phyloP scores from a whole-genome alignment of 2,888 invertebrate genomes.

The Oscheius onirici region DNA sequence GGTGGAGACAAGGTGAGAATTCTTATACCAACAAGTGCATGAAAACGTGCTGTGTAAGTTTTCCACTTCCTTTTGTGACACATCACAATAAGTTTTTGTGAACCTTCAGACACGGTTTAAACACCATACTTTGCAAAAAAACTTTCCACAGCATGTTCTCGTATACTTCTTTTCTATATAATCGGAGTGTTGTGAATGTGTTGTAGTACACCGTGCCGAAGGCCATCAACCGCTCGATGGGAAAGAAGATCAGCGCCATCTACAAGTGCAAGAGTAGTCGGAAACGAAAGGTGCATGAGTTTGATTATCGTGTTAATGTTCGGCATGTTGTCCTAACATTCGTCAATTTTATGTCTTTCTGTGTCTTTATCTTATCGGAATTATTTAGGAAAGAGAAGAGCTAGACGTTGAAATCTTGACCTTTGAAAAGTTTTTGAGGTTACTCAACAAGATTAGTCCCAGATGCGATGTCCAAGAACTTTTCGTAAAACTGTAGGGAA shows the following conservation, averaged over 20 bases:
- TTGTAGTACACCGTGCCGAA: conserved; percentile 59
- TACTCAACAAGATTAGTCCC: conserved; percentile 98
- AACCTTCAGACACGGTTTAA: no score
- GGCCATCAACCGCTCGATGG: conserved; percentile 59
- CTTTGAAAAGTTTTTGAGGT: conserved; percentile 96
- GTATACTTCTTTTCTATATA: not conserved
- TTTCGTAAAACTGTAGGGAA: conserved; percentile 76
- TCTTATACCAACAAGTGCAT: not conserved
- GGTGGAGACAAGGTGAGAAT: conserved; percentile 81
- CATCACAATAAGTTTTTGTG: no score
- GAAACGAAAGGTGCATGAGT: conserved; percentile 50
- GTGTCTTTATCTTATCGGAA: not conserved
- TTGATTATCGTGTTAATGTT: conserved; percentile 3
- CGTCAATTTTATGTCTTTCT: not conserved
- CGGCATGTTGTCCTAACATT: conserved; percentile 17
- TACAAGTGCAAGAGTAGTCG: conserved; percentile 60
- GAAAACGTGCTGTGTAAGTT: not conserved
- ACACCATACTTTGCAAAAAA: no score
- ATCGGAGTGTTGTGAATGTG: conserved; percentile 29
- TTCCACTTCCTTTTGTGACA: no score
- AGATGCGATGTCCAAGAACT: conserved; percentile 97
- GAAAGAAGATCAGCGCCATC: conserved; percentile 58
- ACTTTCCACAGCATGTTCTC: conserved; percentile 5
- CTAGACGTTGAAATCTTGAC: conserved; percentile 94
- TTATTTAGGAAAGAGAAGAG: conserved; percentile 81